phyloP scores from a whole-genome alignment of 2,888 invertebrate genomes.

The Tenthredo scrophulariae region DNA sequence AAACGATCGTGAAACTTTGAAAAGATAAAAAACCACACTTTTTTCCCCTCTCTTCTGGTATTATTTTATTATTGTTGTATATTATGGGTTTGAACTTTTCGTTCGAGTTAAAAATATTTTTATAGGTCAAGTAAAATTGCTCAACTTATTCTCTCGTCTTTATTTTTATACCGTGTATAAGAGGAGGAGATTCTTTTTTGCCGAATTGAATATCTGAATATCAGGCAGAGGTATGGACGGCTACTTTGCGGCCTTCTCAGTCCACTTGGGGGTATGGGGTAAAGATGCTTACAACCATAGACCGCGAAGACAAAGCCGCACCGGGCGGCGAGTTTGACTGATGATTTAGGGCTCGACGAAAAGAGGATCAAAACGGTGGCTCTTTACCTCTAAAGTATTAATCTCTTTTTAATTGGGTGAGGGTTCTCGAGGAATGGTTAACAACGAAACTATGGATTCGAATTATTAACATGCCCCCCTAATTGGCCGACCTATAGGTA shows the following conservation, averaged over 20 bases:
- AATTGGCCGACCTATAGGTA: not conserved
- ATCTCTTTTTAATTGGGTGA: slow-evolving; percentile 44
- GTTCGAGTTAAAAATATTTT: not conserved
- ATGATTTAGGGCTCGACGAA: slow-evolving; percentile 22
- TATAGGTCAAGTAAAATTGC: not conserved
- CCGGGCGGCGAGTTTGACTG: slow-evolving; percentile 10
- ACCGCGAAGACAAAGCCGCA: slow-evolving; percentile 36
- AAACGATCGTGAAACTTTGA: not conserved
- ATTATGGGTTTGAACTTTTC: not conserved
- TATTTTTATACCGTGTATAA: not conserved
- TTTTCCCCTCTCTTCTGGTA: not conserved
- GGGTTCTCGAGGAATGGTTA: not conserved
- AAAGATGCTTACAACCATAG: not conserved
- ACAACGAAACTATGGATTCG: not conserved
- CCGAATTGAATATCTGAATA: slow-evolving; percentile 26
- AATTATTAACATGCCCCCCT: slow-evolving; percentile 8
- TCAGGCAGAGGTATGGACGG: not conserved
- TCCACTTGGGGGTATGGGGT: not conserved
- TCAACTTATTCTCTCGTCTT: not conserved
- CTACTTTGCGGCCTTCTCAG: not conserved
- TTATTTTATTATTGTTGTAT: not conserved
- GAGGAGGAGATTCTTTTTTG: not conserved
- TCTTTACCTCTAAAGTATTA: slow-evolving; percentile 37
- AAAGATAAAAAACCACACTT: not conserved
- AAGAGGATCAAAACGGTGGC: slow-evolving; percentile 34